phyloP scores from a whole-genome alignment of 2,113 vertebrate genomes.

The Otis tarda region DNA sequence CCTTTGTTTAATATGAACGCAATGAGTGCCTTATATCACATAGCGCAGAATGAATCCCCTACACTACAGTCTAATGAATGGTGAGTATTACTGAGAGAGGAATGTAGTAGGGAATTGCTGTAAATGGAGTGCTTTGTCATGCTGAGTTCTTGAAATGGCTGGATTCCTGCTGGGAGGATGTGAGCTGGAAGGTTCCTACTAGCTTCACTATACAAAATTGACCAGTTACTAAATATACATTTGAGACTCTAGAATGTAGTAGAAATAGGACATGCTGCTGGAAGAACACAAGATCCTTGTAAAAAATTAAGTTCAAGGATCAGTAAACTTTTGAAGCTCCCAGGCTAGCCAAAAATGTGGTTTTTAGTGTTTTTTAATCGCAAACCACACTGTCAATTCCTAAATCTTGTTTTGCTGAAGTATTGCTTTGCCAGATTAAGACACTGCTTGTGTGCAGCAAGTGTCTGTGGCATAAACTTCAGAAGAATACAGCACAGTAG shows the following conservation, averaged over 20 bases:
- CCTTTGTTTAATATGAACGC: constrained; percentile 99
- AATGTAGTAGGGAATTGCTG: constrained; percentile 28
- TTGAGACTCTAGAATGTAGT: not conserved
- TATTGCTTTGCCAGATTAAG: not conserved
- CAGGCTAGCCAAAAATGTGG: not conserved
- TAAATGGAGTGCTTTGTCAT: constrained; percentile 60
- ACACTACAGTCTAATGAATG: constrained; percentile 96
- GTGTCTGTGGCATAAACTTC: not conserved
- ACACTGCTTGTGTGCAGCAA: not conserved
- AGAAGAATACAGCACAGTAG: not conserved
- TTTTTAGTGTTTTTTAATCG: not conserved
- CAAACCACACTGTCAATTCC: constrained; percentile 12
- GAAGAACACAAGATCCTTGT: not conserved
- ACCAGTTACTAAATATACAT: not conserved
- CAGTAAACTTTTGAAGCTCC: not conserved
- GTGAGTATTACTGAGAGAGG: constrained; percentile 79
- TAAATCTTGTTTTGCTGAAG: not conserved
- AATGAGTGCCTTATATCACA: constrained; percentile 99
- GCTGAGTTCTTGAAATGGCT: constrained; percentile 48
- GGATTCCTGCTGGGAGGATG: constrained; percentile 47
- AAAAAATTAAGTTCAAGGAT: not conserved
- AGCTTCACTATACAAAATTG: constrained; percentile 16
- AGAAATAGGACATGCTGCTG: not conserved
- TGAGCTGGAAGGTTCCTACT: constrained; percentile 35
- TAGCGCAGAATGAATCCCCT: constrained; percentile 99